Percentiles rank a stretch among this genome's conserved stretches.
Evolutionary conservation across 2,113 vertebrate species (phyloP).

Genomic region (Equus quagga): DNA sequence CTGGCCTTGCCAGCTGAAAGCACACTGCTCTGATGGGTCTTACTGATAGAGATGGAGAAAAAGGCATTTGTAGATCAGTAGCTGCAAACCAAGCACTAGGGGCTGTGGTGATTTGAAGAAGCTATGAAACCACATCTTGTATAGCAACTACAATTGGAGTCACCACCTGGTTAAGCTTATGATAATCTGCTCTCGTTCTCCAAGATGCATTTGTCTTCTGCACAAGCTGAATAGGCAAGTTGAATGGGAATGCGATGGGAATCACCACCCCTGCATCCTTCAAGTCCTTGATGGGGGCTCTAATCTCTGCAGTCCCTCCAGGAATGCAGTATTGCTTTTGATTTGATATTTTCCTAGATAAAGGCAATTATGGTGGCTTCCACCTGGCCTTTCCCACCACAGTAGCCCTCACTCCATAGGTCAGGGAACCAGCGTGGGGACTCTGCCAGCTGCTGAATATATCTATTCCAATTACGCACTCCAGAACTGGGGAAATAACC

Average conservation of each 20-base stretch:
- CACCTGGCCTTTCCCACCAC: neutral
- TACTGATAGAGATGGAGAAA: neutral
- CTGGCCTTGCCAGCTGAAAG: neutral
- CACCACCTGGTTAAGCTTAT: neutral
- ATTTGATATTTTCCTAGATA: too few relatives aligned
- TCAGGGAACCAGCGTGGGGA: too few relatives aligned
- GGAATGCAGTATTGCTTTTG: too few relatives aligned
- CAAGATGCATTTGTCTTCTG: neutral
- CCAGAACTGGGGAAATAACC: too few relatives aligned
- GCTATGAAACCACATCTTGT: neutral
- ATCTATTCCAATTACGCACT: too few relatives aligned
- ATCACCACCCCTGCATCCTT: neutral
- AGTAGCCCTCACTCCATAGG: neutral
- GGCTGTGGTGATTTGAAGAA: neutral
- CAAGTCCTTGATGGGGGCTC: neutral
- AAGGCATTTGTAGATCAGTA: neutral
- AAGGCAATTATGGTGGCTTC: neutral
- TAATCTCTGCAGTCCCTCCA: neutral
- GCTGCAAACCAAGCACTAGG: neutral
- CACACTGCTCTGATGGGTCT: neutral
- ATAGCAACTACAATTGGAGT: neutral
- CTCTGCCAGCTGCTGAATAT: too few relatives aligned
- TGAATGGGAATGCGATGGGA: too few relatives aligned
- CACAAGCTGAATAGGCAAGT: neutral
- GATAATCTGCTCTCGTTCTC: neutral